Conservation (phyloP, 2,113 vertebrate species). For the Lagopus muta region DNA sequence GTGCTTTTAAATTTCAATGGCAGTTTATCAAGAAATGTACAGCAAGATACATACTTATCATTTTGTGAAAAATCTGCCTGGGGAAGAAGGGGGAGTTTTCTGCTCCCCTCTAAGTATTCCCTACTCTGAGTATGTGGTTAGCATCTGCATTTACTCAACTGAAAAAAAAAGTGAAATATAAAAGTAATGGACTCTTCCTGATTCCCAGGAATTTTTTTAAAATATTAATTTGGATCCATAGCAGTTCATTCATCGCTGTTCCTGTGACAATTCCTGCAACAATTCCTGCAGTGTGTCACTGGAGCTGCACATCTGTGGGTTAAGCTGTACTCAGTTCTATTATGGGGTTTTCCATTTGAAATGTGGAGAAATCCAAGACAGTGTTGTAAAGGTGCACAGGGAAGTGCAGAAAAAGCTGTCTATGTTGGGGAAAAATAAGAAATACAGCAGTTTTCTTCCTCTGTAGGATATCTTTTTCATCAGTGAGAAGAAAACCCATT, state of each 20-base stretch:
- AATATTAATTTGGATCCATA: not conserved
- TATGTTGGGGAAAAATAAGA: not conserved
- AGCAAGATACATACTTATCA: not conserved
- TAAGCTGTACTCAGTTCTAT: not conserved
- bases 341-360: not conserved
- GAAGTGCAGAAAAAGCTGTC: not conserved
- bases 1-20: not conserved
- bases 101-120: not conserved
- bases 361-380: not conserved
- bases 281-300: not conserved
- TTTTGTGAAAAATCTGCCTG: not conserved
- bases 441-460: not conserved
- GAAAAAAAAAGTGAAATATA: accelerated
- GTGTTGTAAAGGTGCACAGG: not conserved
- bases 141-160: not conserved
- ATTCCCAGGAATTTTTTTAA: not conserved
- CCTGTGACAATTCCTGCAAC: not conserved
- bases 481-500: accelerated
- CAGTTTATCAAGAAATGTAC: accelerated
- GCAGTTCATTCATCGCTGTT: not conserved
- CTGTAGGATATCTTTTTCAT: not conserved
- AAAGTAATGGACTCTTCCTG: not conserved
- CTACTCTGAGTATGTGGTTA: not conserved
- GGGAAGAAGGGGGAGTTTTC: not conserved
- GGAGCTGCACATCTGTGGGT: not conserved